Evolutionary conservation across 1,140 invertebrate species (phyloP).

Genomic region (Thalassaphorura encarpata): DNA sequence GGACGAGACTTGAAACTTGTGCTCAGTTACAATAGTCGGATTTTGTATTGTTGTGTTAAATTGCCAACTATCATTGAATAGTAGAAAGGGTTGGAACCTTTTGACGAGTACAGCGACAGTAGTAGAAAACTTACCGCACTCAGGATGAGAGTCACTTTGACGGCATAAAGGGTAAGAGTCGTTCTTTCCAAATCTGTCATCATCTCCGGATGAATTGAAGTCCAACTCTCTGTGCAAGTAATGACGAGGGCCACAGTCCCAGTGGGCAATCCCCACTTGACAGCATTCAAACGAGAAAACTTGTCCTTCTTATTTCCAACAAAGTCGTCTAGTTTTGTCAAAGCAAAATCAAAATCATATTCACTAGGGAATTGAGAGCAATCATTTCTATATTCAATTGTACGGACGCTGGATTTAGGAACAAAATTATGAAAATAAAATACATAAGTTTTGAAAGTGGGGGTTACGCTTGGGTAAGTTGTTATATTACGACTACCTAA

Average conservation of each 20-base stretch:
- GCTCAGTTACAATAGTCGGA: too few species aligned
- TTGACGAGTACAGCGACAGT: not conserved
- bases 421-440: not conserved
- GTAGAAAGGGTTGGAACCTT: not conserved
- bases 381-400: not conserved
- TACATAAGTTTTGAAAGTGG: too few species aligned
- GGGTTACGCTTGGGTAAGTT: too few species aligned
- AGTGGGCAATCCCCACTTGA: conserved; percentile 26
- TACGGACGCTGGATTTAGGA: not conserved
- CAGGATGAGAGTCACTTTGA: conserved; percentile 17
- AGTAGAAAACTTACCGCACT: conserved; percentile 12
- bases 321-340: conserved; percentile 13
- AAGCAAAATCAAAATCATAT: not conserved
- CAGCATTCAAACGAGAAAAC: conserved; percentile 22
- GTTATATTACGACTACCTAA: too few species aligned
- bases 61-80: too few species aligned
- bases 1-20: too few species aligned
- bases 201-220: conserved; percentile 3
- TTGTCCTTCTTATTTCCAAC: conserved; percentile 31
- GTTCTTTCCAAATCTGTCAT: not conserved
- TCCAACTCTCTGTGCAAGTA: conserved; percentile 9
- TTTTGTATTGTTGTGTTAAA: too few species aligned
- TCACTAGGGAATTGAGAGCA: not conserved
- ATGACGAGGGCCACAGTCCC: conserved; percentile 18
- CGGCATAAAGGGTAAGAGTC: conserved; percentile 6